Base-by-base conservation (phyloP, 2,888 invertebrate species). In the Leptura quadrifasciata region DNA sequence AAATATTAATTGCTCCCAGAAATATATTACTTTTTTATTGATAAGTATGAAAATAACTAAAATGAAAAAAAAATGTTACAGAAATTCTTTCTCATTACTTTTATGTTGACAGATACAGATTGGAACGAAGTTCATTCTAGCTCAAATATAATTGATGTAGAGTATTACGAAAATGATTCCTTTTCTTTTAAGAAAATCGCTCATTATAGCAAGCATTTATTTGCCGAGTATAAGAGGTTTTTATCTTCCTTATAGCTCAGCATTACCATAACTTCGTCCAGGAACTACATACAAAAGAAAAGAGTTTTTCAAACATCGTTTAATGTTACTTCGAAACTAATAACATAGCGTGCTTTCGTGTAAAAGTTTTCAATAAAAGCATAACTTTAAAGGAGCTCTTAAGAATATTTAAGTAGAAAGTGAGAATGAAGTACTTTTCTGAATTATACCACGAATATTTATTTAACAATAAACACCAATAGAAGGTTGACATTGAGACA, bases 341-440 rank as follows among this genome's bases (percentile, higher is more conserved):
- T 9, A 63, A 63, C 35, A 63, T 17, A 17, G 35, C 35, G 35
- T 18, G 12, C 12, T 63, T 20, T 63, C 47, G 12, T 18, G 39
- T 63, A 27, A 39, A 39, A 39, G 63, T 63, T 63, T 63, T 39
- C 63, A 63, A 39, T 63, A 63, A 63, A 17, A 39, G 63, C 31
- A 17, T 18, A 12, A 61, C 18, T 61, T 61, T 61, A 4, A 47
- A 47, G 17, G 6, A 31, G 63, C 63, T 39, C 39, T 63, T 61
- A 3, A 18, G 27, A 35, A 39, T 39, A 21, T 39, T 20, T 39
- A 20, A 39, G 20, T 39, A 12, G 39, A 39, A 39, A 39, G 39
- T 35, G 18, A 63, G 47, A 4, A n/a, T n/a, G n/a, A 47, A 47
- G 47, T 15, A 47, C 1, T n/a, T 0, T 6, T n/a, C 47, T 3